Evolutionary conservation across 1,140 invertebrate genomes (phyloP).

Genomic region (Metopolophium dirhodum): DNA sequence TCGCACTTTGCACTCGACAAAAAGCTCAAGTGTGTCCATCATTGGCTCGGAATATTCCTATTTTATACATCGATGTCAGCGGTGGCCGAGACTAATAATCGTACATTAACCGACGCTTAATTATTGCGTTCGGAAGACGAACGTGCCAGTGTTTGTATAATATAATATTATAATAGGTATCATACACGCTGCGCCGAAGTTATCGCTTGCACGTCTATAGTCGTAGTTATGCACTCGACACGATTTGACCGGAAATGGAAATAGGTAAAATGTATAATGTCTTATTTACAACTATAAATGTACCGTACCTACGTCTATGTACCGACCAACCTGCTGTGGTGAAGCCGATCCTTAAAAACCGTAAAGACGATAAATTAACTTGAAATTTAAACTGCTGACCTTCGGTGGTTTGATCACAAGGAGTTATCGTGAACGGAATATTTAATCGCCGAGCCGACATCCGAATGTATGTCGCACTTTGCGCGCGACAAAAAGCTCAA

Average conservation of each 20-base stretch:
- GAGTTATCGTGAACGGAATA: constrained; percentile 39
- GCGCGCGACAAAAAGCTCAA: background rate
- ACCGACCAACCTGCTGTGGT: no score
- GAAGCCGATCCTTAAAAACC: no score
- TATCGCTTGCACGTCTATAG: no score
- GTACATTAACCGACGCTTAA: background rate
- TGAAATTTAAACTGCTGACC: no score
- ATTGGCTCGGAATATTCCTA: background rate
- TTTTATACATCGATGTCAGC: constrained; percentile 14
- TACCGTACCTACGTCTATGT: no score
- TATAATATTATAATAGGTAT: no score
- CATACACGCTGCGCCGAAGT: no score
- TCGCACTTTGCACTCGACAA: background rate
- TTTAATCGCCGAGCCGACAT: background rate
- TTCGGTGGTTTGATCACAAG: no score
- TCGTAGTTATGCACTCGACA: no score
- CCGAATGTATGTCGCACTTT: constrained; percentile 14
- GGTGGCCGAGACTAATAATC: constrained; percentile 6
- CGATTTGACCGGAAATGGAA: background rate
- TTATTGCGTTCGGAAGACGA: background rate
- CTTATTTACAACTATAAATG: no score
- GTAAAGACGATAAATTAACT: no score
- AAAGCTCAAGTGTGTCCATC: background rate
- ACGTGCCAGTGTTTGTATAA: no score
- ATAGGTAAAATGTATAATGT: background rate